Conservation (phyloP, 1,140 invertebrate species). For the Drosophila suzukii region DNA sequence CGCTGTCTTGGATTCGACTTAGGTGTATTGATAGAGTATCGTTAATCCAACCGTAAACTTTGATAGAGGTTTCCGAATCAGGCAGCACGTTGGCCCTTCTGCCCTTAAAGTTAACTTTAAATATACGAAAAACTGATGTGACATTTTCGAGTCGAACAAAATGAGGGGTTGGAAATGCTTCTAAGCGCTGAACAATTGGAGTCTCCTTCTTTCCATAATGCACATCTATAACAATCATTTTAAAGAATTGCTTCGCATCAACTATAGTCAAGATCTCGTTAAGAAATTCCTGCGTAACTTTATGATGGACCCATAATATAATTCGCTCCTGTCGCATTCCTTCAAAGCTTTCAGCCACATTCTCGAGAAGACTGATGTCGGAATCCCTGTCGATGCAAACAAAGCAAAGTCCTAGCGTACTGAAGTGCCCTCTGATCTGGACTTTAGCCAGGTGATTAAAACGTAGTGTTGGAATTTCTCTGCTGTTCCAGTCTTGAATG, state of each 20-base stretch:
- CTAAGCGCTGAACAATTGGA: no score
- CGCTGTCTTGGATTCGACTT: not conserved
- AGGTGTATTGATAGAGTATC: not conserved
- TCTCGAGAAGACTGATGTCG: not conserved
- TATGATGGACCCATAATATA: not conserved
- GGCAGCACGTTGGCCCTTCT: not conserved
- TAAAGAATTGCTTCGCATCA: not conserved
- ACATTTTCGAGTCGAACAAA: no score
- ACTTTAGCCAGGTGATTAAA: no score
- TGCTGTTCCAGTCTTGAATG: no score
- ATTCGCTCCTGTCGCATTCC: slow-evolving; percentile 6
- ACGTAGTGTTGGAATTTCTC: no score
- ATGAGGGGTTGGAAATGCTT: no score
- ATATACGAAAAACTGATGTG: no score
- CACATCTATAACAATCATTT: not conserved
- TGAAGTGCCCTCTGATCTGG: no score
- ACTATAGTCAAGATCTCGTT: not conserved
- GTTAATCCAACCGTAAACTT: not conserved
- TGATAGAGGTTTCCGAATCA: not conserved
- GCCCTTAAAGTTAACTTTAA: no score
- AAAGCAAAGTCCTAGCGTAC: no score
- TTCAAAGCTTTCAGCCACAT: slow-evolving; percentile 9
- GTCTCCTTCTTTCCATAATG: not conserved
- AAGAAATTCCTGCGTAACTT: not conserved
- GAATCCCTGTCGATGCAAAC: no score